Conservation (phyloP, 2,888 invertebrate species). For the Ischnura elegans region DNA sequence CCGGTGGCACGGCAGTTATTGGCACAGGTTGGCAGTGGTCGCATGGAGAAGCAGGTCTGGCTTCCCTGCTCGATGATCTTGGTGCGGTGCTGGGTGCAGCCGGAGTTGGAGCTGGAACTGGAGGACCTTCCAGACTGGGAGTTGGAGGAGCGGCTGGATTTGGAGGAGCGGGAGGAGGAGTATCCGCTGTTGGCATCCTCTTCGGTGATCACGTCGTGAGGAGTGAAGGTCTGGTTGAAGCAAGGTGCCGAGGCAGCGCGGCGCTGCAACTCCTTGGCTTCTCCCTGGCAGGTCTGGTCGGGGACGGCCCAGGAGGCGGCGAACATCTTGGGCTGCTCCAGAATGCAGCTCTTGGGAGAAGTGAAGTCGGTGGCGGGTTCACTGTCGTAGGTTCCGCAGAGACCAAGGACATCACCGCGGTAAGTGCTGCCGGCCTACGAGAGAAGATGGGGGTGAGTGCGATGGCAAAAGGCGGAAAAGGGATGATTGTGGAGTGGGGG, state of each 20-base stretch:
- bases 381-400: conserved; percentile 84
- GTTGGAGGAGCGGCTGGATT: conserved; percentile 73
- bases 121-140: conserved; percentile 70
- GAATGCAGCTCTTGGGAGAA: conserved; percentile 81
- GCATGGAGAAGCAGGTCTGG: conserved; percentile 83
- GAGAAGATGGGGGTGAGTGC: background rate
- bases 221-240: conserved; percentile 73
- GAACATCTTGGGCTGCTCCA: conserved; percentile 80
- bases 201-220: conserved; percentile 78
- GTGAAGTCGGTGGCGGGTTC: conserved; percentile 82
- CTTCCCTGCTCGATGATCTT: conserved; percentile 78
- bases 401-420: conserved; percentile 82
- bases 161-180: conserved; percentile 74
- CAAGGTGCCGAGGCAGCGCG: conserved; percentile 78
- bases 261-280: conserved; percentile 77
- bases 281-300: conserved; percentile 77
- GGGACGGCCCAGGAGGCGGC: conserved; percentile 81
- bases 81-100: conserved; percentile 73
- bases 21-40: conserved; percentile 81
- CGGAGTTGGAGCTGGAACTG: conserved; percentile 69
- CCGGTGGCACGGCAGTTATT: conserved; percentile 78
- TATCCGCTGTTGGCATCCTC: conserved; percentile 73
- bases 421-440: conserved; percentile 76
- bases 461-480: background rate
- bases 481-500: background rate